Evolutionary conservation across 2,797 vertebrate genomes (phyloP), one percentile per base, ranked within the genome.

Genomic region (Menidia menidia): DNA sequence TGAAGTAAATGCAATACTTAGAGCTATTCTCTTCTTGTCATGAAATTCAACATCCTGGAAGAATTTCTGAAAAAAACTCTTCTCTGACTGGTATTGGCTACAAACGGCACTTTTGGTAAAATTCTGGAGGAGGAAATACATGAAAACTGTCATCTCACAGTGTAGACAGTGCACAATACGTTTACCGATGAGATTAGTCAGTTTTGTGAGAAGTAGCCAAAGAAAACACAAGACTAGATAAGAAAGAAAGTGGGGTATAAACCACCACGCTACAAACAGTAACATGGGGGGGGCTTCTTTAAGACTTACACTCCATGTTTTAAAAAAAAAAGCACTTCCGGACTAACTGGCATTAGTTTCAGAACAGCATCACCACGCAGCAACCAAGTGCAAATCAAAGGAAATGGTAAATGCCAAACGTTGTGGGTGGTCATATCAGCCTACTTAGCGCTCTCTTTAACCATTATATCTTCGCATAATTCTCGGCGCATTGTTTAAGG

Each of bases 371-470:
- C 18, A 57, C 63, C 14, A 3, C 31, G 48, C 30, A 50, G 11
- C 56, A 33, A 47, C 7, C 59, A 25, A 50, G 16, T 32, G 42
- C 50, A 60, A 19, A 64, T 58, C 31, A 51, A 64, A 68, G 64
- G 55, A 68, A 68, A 68, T 33, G 18, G 59, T 47, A 55, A 77
- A 68, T 54, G 66, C 53, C 53, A n/a, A 31, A 45, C 42, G 15
- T 18, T 53, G 51, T 58, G 15, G 19, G 47, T 62, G 57, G 53
- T 50, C 44, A 51, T 18, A 62, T 50, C 42, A 39, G 58, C 61
- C 25, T 57, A 35, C 50, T 63, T 9, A 39, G 18, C 43, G 39
- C 19, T 43, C 55, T 48, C 31, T 54, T 11, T 50, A 14, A 65
- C 25, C 16, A 47, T 58, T 64, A 39, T 58, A 60, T 54, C 6